phyloP scores from a whole-genome alignment of 2,888 invertebrate species.

The Ceriagrion tenellum region DNA sequence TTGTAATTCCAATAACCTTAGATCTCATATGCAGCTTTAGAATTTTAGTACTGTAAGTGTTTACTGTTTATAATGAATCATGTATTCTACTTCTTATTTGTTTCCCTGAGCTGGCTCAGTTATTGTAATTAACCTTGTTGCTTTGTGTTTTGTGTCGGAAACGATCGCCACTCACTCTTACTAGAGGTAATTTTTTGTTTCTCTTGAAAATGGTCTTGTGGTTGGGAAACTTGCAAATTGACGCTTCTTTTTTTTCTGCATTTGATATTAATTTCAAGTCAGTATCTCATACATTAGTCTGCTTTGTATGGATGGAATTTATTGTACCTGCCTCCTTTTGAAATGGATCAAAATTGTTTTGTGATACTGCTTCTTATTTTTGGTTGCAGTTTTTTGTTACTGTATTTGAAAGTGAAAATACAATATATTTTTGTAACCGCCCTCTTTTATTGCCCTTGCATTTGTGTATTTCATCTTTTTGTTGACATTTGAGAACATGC shows the following conservation, averaged over 20 bases:
- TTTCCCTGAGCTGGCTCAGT: neutral
- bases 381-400: slow-evolving; percentile 25
- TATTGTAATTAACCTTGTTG: neutral
- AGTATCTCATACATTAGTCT: neutral
- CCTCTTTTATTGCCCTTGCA: slow-evolving; percentile 41
- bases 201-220: neutral
- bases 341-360: slow-evolving; percentile 8
- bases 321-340: neutral
- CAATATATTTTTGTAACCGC: slow-evolving; percentile 11
- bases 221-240: neutral
- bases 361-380: slow-evolving; percentile 30
- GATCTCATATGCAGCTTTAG: slow-evolving; percentile 32
- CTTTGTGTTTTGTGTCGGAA: neutral
- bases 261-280: neutral
- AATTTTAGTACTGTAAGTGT: slow-evolving; percentile 11
- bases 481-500: slow-evolving; percentile 17
- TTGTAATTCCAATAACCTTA: slow-evolving; percentile 25
- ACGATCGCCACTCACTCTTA: neutral
- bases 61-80: neutral
- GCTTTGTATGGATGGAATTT: neutral
- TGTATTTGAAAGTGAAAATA: slow-evolving; percentile 24
- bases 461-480: slow-evolving; percentile 16
- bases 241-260: slow-evolving; percentile 6
- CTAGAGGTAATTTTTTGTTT: neutral
- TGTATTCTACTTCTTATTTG: neutral